Evolutionary conservation across 2,797 vertebrate species (phyloP), one percentile per base, ranked within the genome.

Genomic region (Dromococcyx pavoninus): DNA sequence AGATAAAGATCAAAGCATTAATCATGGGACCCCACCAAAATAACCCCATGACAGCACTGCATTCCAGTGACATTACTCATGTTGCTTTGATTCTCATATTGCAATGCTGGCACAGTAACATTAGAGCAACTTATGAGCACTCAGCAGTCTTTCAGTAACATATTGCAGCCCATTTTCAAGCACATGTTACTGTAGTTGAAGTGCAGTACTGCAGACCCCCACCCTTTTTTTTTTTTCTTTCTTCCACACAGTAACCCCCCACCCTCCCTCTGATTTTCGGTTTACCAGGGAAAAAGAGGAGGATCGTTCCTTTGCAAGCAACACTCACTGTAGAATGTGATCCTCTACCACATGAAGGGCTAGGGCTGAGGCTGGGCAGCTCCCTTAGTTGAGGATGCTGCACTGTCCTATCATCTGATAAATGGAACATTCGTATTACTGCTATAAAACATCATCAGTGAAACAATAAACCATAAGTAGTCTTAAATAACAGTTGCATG

Each of bases 1-100:
- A 91, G 72, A 79, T 56, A 87, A 70, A 84, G 82, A 95, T 91
- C 76, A 88, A 95, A 86, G 70, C 5, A 56, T 44, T 65, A 86
- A 85, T 87, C 83, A 85, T 39, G 27, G 82, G 92, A 89, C n/a
- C 24, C 10, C 56, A 71, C 50, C 25, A 76, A 84, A 92, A 82
- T 25, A 81, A 73, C 54, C 18, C 37, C 62, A 37, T 65, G 82
- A 66, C 25, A 82, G 22, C 19, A 30, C 30, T 51, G 37, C 57
- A 82, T 95, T 93, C 90, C 67, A 71, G 44, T 35, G 60, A 62
- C 44, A 30, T 84, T 88, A 64, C 11, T 76, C 39, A 25, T 1
- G 6, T 60, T 75, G 30, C 57, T 77, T 46, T 0, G 2, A 73
- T 60, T 88, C 61, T 69, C 32, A 27, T 39, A 30, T 14, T 53